Conservation (phyloP, 2,797 vertebrate genomes). For the Furcifer pardalis region DNA sequence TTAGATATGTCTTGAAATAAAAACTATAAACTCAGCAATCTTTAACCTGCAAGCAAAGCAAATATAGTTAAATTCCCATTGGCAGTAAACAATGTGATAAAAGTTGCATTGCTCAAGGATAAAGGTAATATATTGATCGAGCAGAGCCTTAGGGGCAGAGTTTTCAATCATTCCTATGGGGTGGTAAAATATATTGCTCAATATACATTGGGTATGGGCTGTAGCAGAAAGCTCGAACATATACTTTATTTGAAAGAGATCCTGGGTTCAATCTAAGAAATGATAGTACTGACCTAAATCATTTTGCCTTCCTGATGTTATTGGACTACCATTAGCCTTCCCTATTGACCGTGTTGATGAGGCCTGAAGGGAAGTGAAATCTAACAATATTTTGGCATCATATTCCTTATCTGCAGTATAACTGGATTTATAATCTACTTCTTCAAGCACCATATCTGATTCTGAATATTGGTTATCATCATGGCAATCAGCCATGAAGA, state of each 20-base stretch:
- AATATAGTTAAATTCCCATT: conserved; percentile 28
- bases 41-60: conserved; percentile 24
- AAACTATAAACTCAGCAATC: not conserved
- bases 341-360: not conserved
- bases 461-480: no score
- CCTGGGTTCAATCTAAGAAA: not conserved
- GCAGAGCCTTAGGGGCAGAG: not conserved
- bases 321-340: not conserved
- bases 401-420: not conserved
- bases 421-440: not conserved
- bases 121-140: not conserved
- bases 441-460: no score
- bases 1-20: conserved; percentile 7
- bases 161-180: not conserved
- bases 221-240: not conserved
- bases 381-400: not conserved
- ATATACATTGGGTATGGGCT: not conserved
- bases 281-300: not conserved
- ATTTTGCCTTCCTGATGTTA: not conserved
- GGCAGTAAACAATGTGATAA: not conserved
- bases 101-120: conserved; percentile 6
- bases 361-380: not conserved
- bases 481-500: no score
- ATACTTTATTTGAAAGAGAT: not conserved
- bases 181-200: conserved; percentile 11